These are phyloP conservation scores for Oceanodroma tethys DNA, from an alignment of 2,113 vertebrate genomes.

Conservation along the genomic window DNA sequence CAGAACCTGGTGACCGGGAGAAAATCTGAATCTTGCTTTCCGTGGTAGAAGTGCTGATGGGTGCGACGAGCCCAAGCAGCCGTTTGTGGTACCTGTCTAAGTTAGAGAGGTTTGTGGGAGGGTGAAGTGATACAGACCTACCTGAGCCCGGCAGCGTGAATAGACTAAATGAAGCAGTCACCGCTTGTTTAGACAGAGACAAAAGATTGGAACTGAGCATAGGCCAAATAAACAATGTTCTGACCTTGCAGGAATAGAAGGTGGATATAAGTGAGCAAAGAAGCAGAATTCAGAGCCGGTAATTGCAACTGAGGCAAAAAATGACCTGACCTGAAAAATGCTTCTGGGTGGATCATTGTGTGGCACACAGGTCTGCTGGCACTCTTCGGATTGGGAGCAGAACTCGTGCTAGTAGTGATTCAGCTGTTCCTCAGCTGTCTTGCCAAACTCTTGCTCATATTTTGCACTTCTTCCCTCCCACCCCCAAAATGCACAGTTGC, in stretches of 20 bases:
- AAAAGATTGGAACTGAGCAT: not conserved
- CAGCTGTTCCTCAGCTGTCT: slow-evolving; percentile 60
- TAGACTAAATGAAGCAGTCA: not conserved
- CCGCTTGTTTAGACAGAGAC: not conserved
- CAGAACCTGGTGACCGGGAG: not conserved
- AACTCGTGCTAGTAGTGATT: not conserved
- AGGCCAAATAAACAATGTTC: not conserved
- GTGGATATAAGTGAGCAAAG: not conserved
- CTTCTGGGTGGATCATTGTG: not conserved
- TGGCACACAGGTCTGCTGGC: not conserved
- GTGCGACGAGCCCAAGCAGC: not conserved
- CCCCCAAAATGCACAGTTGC: not conserved
- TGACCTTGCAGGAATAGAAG: not conserved
- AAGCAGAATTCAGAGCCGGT: not conserved
- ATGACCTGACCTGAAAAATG: not conserved
- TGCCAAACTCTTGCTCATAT: not conserved
- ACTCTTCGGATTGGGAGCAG: not conserved
- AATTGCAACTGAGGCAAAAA: not conserved
- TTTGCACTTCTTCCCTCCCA: slow-evolving; percentile 21
- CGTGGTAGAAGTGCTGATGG: not conserved
- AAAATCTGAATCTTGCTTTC: not conserved
- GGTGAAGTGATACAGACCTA: not conserved
- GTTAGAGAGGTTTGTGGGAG: not conserved
- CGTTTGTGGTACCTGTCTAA: not conserved
- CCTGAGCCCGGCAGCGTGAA: not conserved